Evolutionary conservation across 1,140 invertebrate species (phyloP).

Genomic region (Drosophila pandora): DNA sequence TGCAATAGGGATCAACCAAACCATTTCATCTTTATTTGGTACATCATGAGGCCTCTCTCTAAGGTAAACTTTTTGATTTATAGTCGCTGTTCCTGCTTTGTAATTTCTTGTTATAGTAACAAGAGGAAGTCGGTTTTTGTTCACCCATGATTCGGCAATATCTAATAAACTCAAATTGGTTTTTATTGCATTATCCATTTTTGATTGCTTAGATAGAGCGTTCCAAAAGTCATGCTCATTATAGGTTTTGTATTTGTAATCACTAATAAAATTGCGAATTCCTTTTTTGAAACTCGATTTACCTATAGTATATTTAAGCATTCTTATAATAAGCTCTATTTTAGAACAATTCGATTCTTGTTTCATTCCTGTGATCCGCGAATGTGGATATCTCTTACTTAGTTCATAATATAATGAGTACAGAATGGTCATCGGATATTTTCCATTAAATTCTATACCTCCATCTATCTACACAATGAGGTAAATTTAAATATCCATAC

Average conservation of each 20-base stretch:
- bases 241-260: slow-evolving; percentile 90
- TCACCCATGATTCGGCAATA: slow-evolving; percentile 92
- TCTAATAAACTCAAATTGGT: slow-evolving; percentile 86
- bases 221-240: slow-evolving; percentile 92
- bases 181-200: slow-evolving; percentile 85
- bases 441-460: slow-evolving; percentile 88
- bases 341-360: slow-evolving; percentile 88
- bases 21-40: slow-evolving; percentile 86
- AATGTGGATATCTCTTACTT: slow-evolving; percentile 89
- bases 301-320: slow-evolving; percentile 95
- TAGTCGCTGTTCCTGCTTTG: slow-evolving; percentile 85
- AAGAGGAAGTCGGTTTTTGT: slow-evolving; percentile 91
- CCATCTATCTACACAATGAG: slow-evolving; percentile 85
- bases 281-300: slow-evolving; percentile 90
- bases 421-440: slow-evolving; percentile 90
- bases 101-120: slow-evolving; percentile 90
- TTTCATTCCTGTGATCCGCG: slow-evolving; percentile 89
- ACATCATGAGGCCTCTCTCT: slow-evolving; percentile 88
- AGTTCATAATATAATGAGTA: slow-evolving; percentile 91
- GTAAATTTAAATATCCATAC: background rate
- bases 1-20: slow-evolving; percentile 89
- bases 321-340: slow-evolving; percentile 95
- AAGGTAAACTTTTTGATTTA: slow-evolving; percentile 89
- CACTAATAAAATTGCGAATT: slow-evolving; percentile 88
- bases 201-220: slow-evolving; percentile 88